phyloP scores from a whole-genome alignment of 2,113 vertebrate genomes.

The Chaenogobius annularis region DNA sequence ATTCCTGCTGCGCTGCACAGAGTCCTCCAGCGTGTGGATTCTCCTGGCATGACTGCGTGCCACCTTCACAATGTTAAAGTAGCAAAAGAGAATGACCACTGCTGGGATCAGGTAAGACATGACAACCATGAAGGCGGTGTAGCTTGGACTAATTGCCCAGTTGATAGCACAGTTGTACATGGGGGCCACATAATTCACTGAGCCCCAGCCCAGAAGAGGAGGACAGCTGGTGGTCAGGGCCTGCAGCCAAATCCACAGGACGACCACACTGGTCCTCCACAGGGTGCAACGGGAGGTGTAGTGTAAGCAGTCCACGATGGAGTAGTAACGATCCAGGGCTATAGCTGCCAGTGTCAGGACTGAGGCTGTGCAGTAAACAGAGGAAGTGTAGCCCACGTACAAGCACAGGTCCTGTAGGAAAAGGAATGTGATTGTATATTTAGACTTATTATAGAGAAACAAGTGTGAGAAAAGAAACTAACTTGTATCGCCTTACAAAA shows the following conservation, averaged over 20 bases:
- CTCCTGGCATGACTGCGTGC: conserved; percentile 77
- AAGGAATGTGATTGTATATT: conserved; percentile 4
- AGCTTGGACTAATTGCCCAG: conserved; percentile 78
- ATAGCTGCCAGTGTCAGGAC: conserved; percentile 81
- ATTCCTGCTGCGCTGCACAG: conserved; percentile 68
- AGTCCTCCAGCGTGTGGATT: conserved; percentile 78
- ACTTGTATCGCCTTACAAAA: too few relatives aligned
- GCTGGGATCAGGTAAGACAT: conserved; percentile 77
- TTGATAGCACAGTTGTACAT: conserved; percentile 78
- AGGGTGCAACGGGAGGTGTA: conserved; percentile 78
- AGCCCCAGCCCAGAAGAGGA: conserved; percentile 81
- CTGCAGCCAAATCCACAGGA: conserved; percentile 84
- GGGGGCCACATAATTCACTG: conserved; percentile 68
- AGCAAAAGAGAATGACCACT: conserved; percentile 80
- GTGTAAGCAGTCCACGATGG: conserved; percentile 80
- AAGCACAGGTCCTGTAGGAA: conserved; percentile 74
- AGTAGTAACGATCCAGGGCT: conserved; percentile 81
- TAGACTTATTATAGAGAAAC: too few relatives aligned
- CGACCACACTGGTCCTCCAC: conserved; percentile 67
- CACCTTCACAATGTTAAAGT: conserved; percentile 78
- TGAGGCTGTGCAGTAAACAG: conserved; percentile 82
- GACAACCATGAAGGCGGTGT: conserved; percentile 67
- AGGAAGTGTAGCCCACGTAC: conserved; percentile 82
- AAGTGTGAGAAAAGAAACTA: too few relatives aligned
- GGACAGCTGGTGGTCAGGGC: conserved; percentile 77